Evolutionary conservation across 2,113 vertebrate species (phyloP).

Genomic region (Anguilla rostrata): DNA sequence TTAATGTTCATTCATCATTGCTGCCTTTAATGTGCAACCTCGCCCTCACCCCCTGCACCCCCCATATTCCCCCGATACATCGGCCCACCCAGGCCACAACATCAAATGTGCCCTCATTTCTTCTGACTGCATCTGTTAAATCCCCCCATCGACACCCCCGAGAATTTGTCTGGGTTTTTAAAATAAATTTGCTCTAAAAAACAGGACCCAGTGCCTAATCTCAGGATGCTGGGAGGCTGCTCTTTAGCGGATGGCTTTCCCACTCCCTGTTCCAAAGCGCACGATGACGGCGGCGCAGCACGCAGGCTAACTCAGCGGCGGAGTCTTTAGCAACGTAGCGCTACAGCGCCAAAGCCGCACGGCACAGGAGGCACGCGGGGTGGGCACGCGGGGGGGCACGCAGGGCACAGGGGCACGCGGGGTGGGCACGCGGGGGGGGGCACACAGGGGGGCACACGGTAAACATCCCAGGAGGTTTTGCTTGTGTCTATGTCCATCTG

Average conservation of each 20-base stretch:
- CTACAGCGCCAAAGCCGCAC: neutral
- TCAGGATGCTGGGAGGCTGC: neutral
- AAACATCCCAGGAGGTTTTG: neutral
- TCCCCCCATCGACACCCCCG: neutral
- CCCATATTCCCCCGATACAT: neutral
- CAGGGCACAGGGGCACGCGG: neutral
- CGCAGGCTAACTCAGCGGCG: neutral
- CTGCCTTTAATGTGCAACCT: slow-evolving; percentile 20
- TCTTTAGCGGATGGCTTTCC: neutral
- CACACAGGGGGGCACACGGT: neutral
- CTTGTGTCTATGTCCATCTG: neutral
- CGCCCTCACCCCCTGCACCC: neutral
- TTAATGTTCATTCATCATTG: neutral
- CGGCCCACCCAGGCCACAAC: neutral
- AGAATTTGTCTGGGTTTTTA: neutral
- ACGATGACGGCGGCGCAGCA: neutral
- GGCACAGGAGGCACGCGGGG: neutral
- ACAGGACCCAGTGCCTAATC: neutral
- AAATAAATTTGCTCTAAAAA: slow-evolving; percentile 2
- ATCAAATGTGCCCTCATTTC: slow-evolving; percentile 28
- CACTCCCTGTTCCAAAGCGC: neutral
- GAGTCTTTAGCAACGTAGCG: neutral
- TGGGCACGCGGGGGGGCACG: neutral
- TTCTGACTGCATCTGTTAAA: slow-evolving; percentile 17
- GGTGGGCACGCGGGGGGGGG: too few species aligned